These are phyloP conservation scores for Mormyrops boulengeri DNA, from an alignment of 2,797 vertebrate species.

Conservation along the genomic window DNA sequence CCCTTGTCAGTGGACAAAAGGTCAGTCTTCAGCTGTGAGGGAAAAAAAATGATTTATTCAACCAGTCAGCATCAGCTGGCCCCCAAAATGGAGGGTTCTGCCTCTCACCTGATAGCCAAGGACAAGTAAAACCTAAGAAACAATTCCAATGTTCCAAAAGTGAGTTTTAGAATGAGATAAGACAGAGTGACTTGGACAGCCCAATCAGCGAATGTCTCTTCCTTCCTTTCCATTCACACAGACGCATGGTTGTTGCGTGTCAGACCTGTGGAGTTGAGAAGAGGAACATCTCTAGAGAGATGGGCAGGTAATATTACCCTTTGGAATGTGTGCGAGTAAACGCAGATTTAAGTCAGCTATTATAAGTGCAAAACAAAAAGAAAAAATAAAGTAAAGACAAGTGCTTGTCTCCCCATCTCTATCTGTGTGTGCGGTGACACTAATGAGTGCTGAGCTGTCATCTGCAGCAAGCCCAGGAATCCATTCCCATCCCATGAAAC, in stretches of 20 bases:
- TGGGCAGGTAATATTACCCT: conserved; percentile 7
- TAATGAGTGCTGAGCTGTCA: conserved; percentile 1
- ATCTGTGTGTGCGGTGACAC: background rate
- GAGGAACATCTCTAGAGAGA: background rate
- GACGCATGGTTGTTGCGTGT: background rate
- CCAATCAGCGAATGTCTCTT: background rate
- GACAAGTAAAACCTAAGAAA: conserved; percentile 1
- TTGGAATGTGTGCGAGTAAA: background rate
- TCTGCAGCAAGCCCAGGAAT: conserved; percentile 1
- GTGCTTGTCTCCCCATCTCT: background rate
- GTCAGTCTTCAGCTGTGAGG: background rate
- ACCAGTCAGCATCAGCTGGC: conserved; percentile 16
- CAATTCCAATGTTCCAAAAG: conserved; percentile 17
- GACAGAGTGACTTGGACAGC: conserved; percentile 21
- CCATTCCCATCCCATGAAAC: conserved; percentile 1
- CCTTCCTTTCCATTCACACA: background rate
- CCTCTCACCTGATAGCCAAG: conserved; percentile 19
- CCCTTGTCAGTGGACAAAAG: background rate
- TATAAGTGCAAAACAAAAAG: background rate
- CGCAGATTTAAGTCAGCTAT: background rate
- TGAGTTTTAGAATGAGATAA: conserved; percentile 16
- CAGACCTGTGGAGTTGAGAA: background rate
- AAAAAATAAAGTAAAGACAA: background rate
- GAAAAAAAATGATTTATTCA: background rate
- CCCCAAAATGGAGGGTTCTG: conserved; percentile 10